A percentile compares a stretch with the other conserved stretches of the same genome.
These are phyloP conservation scores for Manis javanica DNA, from an alignment of 2,797 vertebrate genomes.

Conservation along the genomic window DNA sequence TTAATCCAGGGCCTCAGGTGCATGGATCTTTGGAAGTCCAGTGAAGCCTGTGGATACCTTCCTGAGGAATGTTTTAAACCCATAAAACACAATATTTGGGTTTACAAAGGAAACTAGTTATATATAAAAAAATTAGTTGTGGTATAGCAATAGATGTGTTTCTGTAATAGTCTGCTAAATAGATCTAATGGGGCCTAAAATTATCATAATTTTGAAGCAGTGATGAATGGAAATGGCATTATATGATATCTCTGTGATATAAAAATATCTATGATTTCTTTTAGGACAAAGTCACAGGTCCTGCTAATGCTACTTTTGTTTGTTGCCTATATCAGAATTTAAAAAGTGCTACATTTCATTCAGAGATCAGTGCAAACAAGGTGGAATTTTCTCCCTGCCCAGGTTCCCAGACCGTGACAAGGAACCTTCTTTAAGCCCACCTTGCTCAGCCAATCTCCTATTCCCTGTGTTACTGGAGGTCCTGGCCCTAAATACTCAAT, in stretches of 20 bases:
- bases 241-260: not conserved
- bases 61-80: not conserved
- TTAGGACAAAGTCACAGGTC: not conserved
- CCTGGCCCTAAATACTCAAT: not conserved
- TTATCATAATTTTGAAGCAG: not conserved
- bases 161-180: not conserved
- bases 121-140: not conserved
- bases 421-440: not conserved
- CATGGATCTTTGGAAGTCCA: not conserved
- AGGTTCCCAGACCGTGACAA: not conserved
- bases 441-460: not conserved
- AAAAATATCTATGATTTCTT: constrained; percentile 19
- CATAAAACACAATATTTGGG: not conserved
- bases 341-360: not conserved
- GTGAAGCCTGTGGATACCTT: not conserved
- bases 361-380: not conserved
- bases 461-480: not conserved
- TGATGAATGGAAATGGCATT: not conserved
- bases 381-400: not conserved
- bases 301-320: not conserved
- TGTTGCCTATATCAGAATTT: not conserved
- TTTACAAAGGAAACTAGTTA: not conserved
- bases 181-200: not conserved
- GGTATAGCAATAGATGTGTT: not conserved
- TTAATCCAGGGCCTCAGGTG: not conserved